Percentiles rank a stretch among this genome's conserved stretches.
phyloP scores from a whole-genome alignment of 2,888 invertebrate genomes.

The Pycnomerus fuliginosus region DNA sequence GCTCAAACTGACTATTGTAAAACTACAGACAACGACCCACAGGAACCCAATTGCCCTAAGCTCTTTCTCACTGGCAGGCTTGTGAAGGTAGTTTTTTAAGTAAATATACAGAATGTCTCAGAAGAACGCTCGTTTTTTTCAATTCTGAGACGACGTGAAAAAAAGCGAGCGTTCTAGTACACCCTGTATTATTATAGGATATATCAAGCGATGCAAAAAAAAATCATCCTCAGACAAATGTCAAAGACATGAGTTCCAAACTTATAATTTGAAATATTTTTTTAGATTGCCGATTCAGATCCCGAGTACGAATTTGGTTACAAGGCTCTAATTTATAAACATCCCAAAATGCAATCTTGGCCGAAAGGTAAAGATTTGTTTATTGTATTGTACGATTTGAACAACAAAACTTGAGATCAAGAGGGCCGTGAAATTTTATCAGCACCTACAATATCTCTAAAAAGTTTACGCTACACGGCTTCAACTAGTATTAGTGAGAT shows the following conservation, averaged over 20 bases:
- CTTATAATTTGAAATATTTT: slow-evolving; percentile 10
- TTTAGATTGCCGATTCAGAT: slow-evolving; percentile 31
- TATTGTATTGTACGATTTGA: too few relatives aligned
- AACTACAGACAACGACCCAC: slow-evolving; percentile 63
- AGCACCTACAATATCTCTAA: slow-evolving; percentile 7
- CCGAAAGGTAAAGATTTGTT: slow-evolving; percentile 58
- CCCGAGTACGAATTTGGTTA: slow-evolving; percentile 38
- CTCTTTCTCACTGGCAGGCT: slow-evolving; percentile 69
- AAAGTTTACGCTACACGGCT: neutral
- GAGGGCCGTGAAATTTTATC: too few relatives aligned
- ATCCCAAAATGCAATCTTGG: slow-evolving; percentile 70
- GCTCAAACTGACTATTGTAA: slow-evolving; percentile 70
- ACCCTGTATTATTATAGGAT: too few relatives aligned
- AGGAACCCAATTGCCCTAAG: slow-evolving; percentile 76
- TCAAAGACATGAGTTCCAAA: slow-evolving; percentile 2
- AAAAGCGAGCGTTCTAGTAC: too few relatives aligned
- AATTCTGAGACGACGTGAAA: too few relatives aligned
- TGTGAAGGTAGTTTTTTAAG: slow-evolving; percentile 57
- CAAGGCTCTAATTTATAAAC: slow-evolving; percentile 65
- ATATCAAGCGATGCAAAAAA: too few relatives aligned
- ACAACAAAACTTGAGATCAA: too few relatives aligned
- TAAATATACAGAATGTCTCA: too few relatives aligned
- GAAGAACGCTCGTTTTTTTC: too few relatives aligned
- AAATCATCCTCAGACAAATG: too few relatives aligned
- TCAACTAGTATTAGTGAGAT: too few relatives aligned